Evolutionary conservation across 2,113 vertebrate species (phyloP).

Genomic region (Cebus imitator): DNA sequence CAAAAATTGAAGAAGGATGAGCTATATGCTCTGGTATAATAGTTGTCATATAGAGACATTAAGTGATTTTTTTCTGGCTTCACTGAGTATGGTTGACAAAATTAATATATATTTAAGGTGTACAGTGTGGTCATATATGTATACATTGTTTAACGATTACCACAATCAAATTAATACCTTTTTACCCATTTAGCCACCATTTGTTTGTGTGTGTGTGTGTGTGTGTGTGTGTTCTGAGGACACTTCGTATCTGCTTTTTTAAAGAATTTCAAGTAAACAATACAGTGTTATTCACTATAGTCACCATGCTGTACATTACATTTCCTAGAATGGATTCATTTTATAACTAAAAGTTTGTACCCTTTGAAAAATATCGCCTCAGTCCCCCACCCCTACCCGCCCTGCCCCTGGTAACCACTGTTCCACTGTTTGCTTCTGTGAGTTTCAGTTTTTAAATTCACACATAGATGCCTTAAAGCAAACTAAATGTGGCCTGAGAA

Average conservation of each 20-base stretch:
- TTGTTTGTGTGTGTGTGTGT: background rate
- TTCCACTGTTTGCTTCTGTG: background rate
- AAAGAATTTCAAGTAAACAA: background rate
- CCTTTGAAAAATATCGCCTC: background rate
- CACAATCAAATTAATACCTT: background rate
- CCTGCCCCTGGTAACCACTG: background rate
- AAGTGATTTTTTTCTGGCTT: background rate
- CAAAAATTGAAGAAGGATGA: background rate
- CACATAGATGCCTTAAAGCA: too few relatives aligned
- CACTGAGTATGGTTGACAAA: background rate
- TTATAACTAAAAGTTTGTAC: background rate
- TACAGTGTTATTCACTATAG: too few relatives aligned
- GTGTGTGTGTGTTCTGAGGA: background rate
- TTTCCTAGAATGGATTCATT: background rate
- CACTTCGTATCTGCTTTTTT: background rate
- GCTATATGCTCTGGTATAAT: background rate
- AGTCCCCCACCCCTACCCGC: accelerated
- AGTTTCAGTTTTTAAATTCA: background rate
- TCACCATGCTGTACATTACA: background rate
- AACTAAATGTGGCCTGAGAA: too few relatives aligned
- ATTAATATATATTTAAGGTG: background rate
- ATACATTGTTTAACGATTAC: background rate
- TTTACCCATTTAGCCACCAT: background rate
- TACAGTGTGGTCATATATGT: background rate
- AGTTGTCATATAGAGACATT: background rate